A percentile compares a stretch with the other conserved stretches of the same genome.
phyloP scores from a whole-genome alignment of 2,888 invertebrate species.

The Sceliomorpha sp. region DNA sequence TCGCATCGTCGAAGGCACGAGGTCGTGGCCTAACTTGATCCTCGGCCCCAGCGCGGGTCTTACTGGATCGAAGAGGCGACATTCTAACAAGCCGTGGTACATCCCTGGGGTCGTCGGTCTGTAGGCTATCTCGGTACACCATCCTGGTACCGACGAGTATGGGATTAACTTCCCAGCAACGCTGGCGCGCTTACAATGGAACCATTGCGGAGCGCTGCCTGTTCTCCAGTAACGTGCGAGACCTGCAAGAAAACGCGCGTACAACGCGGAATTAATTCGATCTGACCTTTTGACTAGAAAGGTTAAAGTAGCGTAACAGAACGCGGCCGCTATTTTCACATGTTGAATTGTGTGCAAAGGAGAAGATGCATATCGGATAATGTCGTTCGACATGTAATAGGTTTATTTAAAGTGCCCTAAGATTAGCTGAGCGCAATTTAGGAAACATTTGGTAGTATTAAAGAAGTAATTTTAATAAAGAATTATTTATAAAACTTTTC shows the following conservation, averaged over 20 bases:
- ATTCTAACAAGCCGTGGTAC: conserved; percentile 72
- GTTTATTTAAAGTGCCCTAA: conserved; percentile 26
- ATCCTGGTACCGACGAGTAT: conserved; percentile 53
- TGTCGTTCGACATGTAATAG: conserved; percentile 19
- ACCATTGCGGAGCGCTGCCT: conserved; percentile 9
- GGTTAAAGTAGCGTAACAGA: conserved; percentile 40
- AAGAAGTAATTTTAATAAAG: too few relatives aligned
- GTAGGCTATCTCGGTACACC: conserved; percentile 73
- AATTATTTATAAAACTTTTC: too few relatives aligned
- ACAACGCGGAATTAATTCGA: conserved; percentile 34
- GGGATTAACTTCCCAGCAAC: conserved; percentile 14
- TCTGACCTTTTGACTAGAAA: conserved; percentile 26
- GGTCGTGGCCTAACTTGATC: conserved; percentile 11
- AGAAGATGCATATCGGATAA: conserved; percentile 31
- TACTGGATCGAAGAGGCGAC: conserved; percentile 69
- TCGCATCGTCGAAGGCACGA: conserved; percentile 27
- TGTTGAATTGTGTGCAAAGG: conserved; percentile 39
- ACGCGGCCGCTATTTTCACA: conserved; percentile 30
- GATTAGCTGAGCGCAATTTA: too few relatives aligned
- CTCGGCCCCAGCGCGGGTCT: conserved; percentile 23
- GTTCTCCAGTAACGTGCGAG: not conserved
- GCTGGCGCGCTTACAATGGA: conserved; percentile 10
- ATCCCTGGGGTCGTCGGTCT: conserved; percentile 73
- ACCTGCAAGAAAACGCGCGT: conserved; percentile 35
- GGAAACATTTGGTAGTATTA: too few relatives aligned